Percentiles rank a stretch among this genome's conserved stretches.
Evolutionary conservation across 2,888 invertebrate genomes (phyloP).

Genomic region (Thymelicus lineola): DNA sequence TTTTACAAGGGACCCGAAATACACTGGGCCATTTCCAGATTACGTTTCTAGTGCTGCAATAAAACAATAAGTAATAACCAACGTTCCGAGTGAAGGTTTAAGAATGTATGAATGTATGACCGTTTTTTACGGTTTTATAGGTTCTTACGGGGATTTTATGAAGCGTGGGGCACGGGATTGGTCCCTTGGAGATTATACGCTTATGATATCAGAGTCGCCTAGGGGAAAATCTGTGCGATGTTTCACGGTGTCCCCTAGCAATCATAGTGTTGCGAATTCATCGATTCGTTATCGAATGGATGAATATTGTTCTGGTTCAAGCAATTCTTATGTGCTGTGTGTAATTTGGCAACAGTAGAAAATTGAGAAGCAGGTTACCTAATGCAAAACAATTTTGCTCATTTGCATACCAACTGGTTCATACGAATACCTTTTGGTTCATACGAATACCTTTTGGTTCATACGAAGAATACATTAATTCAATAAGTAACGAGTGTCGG

Average conservation of each 20-base stretch:
- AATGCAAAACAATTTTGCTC: too few species aligned
- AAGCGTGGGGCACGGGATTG: slow-evolving; percentile 47
- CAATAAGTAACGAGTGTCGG: too few species aligned
- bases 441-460: too few species aligned
- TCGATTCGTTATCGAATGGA: not conserved
- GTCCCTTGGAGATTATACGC: slow-evolving; percentile 51
- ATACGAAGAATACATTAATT: too few species aligned
- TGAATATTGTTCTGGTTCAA: too few species aligned
- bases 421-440: too few species aligned
- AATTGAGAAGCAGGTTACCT: too few species aligned
- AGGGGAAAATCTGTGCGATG: slow-evolving; percentile 50
- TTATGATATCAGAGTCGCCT: slow-evolving; percentile 33
- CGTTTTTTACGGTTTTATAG: slow-evolving; percentile 64
- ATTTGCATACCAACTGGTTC: too few species aligned
- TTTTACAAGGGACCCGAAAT: slow-evolving; percentile 9
- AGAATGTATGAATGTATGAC: slow-evolving; percentile 62
- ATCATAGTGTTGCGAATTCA: slow-evolving; percentile 9
- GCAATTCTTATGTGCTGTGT: too few species aligned
- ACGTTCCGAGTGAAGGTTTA: slow-evolving; percentile 53
- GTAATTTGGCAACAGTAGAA: too few species aligned
- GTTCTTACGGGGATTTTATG: slow-evolving; percentile 58
- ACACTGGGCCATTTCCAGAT: not conserved
- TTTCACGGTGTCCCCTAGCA: slow-evolving; percentile 42
- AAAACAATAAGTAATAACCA: slow-evolving; percentile 38
- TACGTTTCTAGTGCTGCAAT: slow-evolving; percentile 16